Evolutionary conservation across 2,113 vertebrate species (phyloP), one percentile per base, ranked within the genome.

Genomic region (Haliaeetus leucogaster): DNA sequence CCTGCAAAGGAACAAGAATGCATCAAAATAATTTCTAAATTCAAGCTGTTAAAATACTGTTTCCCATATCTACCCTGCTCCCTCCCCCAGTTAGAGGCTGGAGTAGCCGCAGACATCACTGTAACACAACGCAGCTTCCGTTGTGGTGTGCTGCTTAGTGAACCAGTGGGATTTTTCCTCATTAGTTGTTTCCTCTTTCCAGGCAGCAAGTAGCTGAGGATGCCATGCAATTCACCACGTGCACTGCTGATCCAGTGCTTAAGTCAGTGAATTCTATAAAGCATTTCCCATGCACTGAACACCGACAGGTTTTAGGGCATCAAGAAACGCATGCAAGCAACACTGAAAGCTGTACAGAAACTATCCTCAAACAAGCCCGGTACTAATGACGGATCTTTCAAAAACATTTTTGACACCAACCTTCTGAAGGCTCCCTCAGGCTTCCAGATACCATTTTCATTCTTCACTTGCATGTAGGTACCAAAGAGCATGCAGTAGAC

Each of bases 401-500:
- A 42, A 42, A 16, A 42, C 42, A 7, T 10, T 78, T 36, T 72
- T 19, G 38, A 84, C 16, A 95, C 86, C 76, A 29, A 99, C 99
- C 99, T 98, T 97, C 98, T 99, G 61, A 99, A 99, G 26, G 91
- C 52, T 5, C 97, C 98, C 17, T 98, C 98, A 0, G 99, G 98
- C 90, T 97, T 99, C 99, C 99, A 99, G 56, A 98, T 36, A 1
- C 99, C 99, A 0, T 97, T 96, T 30, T 99, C 98, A 0, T 98
- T 95, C 63, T 92, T 98, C 42, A 99, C 98, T 94, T 98, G 97
- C 99, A 99, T 99, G 97, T 99, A 99, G 3, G 98, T 98, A 27
- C 99, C 99, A 6, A 99, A 99, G 72, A 99, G 97, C 98, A 99
- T 97, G 95, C 99, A 99, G 98, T 99, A 98, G 8, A 99, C 97